Conservation (phyloP, 2,888 invertebrate species). For the Pogonocherus hispidulus region DNA sequence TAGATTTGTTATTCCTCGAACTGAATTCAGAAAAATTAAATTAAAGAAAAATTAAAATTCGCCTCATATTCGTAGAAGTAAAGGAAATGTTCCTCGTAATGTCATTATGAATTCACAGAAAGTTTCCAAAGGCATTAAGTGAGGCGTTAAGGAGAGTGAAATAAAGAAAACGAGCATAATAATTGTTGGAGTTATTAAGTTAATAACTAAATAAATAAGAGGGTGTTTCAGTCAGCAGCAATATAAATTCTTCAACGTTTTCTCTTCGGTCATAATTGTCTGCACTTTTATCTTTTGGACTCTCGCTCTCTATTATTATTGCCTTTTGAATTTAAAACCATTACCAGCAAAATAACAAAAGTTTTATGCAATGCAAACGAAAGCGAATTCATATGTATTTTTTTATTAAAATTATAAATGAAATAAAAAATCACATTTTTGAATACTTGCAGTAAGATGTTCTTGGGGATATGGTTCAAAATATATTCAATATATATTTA, state of each 20-base stretch:
- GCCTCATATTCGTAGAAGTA: neutral
- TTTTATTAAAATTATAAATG: too few relatives aligned
- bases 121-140: neutral
- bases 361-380: too few relatives aligned
- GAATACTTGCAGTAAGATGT: too few relatives aligned
- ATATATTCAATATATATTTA: too few relatives aligned
- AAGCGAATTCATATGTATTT: too few relatives aligned
- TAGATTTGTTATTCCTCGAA: too few relatives aligned
- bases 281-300: neutral
- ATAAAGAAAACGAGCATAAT: constrained; percentile 3
- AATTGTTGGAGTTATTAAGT: neutral
- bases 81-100: neutral
- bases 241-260: neutral
- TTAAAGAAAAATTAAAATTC: constrained; percentile 2
- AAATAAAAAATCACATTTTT: too few relatives aligned
- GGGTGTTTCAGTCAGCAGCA: neutral
- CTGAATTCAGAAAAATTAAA: neutral
- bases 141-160: neutral
- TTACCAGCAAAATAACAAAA: too few relatives aligned
- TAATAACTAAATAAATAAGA: neutral
- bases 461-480: too few relatives aligned
- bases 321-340: neutral
- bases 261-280: neutral
- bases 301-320: neutral
- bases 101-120: neutral